Percentiles rank a stretch among this genome's conserved stretches.
These are phyloP conservation scores for Drosophila subsilvestris DNA, from an alignment of 2,888 invertebrate genomes.

Conservation along the genomic window DNA sequence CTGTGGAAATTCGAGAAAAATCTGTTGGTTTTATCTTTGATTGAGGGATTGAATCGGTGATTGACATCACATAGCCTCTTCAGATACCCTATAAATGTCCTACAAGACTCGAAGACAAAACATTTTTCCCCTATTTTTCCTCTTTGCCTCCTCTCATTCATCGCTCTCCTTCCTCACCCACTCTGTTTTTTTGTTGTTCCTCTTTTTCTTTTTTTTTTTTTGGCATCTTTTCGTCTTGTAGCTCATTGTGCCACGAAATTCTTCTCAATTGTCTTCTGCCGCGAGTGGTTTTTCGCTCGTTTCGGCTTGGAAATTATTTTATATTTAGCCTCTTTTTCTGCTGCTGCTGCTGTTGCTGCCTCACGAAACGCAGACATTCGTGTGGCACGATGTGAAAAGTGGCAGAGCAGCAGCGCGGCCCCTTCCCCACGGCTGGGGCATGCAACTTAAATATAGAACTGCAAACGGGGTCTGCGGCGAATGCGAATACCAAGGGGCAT, in stretches of 20 bases:
- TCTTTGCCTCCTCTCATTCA: not conserved
- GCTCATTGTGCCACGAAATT: not conserved
- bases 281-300: constrained; percentile 1
- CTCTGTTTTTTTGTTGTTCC: not conserved
- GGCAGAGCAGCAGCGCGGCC: constrained; percentile 12
- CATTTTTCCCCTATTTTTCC: not conserved
- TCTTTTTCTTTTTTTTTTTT: not conserved
- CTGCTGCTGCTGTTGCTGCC: constrained; percentile 43
- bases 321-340: constrained; percentile 66
- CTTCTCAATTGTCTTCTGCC: not conserved
- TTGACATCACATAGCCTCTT: not conserved
- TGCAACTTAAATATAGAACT: constrained; percentile 42
- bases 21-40: too few relatives aligned
- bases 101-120: not conserved
- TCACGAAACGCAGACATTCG: constrained; percentile 46
- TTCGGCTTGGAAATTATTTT: constrained; percentile 65
- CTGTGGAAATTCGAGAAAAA: not conserved
- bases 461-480: constrained; percentile 22
- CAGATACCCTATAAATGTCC: not conserved
- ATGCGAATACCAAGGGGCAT: constrained; percentile 32
- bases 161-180: not conserved
- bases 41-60: too few relatives aligned
- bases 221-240: not conserved
- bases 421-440: constrained; percentile 11
- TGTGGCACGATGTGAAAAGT: constrained; percentile 72